Evolutionary conservation across 2,113 vertebrate genomes (phyloP).

Genomic region (Gallinago paraguaiae): DNA sequence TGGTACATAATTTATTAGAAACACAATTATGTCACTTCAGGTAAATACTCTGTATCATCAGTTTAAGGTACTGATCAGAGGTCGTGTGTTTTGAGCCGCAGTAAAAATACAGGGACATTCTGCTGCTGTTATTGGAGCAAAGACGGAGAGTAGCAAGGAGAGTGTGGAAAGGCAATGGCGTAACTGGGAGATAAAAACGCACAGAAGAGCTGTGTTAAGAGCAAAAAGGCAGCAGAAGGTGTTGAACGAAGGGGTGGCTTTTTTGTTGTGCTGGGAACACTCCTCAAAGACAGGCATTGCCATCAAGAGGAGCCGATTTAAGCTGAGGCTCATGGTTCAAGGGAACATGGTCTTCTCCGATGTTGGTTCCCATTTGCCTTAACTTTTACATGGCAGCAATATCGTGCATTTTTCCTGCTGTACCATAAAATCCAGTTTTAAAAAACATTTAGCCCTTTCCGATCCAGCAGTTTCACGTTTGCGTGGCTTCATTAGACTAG

Average conservation of each 20-base stretch:
- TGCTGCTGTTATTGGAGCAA: background rate
- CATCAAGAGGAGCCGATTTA: background rate
- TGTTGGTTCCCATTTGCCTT: background rate
- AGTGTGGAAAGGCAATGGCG: background rate
- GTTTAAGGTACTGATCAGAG: background rate
- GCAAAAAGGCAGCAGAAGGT: background rate
- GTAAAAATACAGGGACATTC: background rate
- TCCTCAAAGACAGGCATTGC: background rate
- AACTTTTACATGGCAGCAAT: background rate
- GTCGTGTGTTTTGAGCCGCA: background rate
- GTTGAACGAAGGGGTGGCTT: background rate
- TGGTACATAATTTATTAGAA: background rate
- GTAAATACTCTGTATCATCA: background rate
- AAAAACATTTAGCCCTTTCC: background rate
- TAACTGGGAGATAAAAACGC: background rate
- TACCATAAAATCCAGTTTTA: background rate
- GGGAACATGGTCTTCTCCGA: background rate
- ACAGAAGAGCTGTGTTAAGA: background rate
- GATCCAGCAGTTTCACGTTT: background rate
- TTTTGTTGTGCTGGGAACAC: background rate
- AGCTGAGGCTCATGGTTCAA: background rate
- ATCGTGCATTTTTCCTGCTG: background rate
- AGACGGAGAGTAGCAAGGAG: background rate
- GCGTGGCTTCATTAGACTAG: background rate
- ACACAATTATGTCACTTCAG: background rate